These are phyloP conservation scores for Callorhinus ursinus DNA, from an alignment of 2,113 vertebrate species.

Conservation along the genomic window DNA sequence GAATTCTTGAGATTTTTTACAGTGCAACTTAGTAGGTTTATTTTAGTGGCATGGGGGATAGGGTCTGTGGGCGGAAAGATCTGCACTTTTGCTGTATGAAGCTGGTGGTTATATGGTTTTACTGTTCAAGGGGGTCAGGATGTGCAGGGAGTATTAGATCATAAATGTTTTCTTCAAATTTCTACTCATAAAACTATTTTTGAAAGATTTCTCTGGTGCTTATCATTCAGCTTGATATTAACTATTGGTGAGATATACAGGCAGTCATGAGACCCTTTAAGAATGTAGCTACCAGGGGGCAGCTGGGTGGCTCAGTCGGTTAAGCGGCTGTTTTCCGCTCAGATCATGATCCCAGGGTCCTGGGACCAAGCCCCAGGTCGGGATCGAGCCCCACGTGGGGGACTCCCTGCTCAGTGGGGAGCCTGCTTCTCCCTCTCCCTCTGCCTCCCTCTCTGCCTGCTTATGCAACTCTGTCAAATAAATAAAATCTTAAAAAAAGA, in stretches of 20 bases:
- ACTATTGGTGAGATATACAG: background rate
- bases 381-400: too few relatives aligned
- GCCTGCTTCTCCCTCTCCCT: too few relatives aligned
- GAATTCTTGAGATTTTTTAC: background rate
- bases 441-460: too few relatives aligned
- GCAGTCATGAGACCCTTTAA: background rate
- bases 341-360: too few relatives aligned
- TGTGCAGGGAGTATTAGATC: background rate
- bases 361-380: accelerated
- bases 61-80: background rate
- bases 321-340: too few relatives aligned
- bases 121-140: background rate
- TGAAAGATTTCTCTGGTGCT: background rate
- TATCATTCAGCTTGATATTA: background rate
- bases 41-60: background rate
- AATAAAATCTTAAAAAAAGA: too few relatives aligned
- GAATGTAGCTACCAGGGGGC: background rate
- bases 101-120: background rate
- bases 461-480: too few relatives aligned
- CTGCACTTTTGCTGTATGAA: background rate
- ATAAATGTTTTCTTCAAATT: background rate
- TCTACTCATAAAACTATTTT: background rate
- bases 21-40: background rate
- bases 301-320: too few relatives aligned
- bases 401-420: too few relatives aligned